Base-by-base conservation (phyloP, 2,113 vertebrate genomes). In the Acanthochromis polyacanthus region DNA sequence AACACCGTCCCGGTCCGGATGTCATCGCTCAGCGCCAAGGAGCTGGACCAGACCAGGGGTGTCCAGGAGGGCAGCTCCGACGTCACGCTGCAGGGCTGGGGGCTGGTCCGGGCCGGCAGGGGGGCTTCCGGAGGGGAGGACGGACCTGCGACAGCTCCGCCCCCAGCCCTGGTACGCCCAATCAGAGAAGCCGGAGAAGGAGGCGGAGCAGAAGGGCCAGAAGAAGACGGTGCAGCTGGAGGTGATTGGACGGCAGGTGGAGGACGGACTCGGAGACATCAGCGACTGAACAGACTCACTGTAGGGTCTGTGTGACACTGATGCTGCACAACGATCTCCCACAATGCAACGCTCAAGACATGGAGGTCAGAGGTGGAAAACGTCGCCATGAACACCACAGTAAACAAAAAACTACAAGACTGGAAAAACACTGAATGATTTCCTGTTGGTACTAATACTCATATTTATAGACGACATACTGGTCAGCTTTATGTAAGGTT, bases 1-100 rank as follows among this genome's bases (percentile, higher is more conserved):
- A 96, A 96, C 85, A 96, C 95, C 0, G 90, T 94, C 0, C 91
- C 93, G 0, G 88, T 95, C 11, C 89, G 89, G 38, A 95, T 95
- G 93, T 80, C 95, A 0, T 86, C 90, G 0, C 94, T 95, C 71
- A 96, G 95, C 20, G 93, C 95, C 66, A 94, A 93, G 59, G 95
- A 96, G 82, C 90, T 96, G 76, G 93, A 95, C 84, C 93, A 91
- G 71, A 92, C 77, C 36, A 63, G 90, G 4, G 94, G 94, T 0
- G 76, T 93, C 40, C 93, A 93, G 85, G 91, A 91, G 10, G 89
- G 83, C 4, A 57, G 66, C 7, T 20, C 90, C 0, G 91, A 92
- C 12, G 43, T 58, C 23, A 89, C 88, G 23, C 85, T 79, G 46
- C 95, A 94, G 74, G 92, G 93, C 1, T 95, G 95, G 95, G 94